phyloP scores from a whole-genome alignment of 1,140 invertebrate species.

The Drosophila nannoptera region DNA sequence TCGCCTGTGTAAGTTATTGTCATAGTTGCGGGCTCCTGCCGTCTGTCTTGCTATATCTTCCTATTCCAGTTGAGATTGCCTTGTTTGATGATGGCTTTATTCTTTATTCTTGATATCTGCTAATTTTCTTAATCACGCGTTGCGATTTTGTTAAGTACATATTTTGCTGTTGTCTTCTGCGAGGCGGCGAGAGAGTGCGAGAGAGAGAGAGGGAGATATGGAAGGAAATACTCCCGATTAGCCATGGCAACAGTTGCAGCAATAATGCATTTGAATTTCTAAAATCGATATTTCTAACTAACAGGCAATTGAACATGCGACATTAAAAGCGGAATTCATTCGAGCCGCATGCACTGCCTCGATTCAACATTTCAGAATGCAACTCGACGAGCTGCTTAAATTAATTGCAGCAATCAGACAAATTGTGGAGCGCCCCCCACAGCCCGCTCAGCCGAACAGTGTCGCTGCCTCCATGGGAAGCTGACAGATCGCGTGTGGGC shows the following conservation, averaged over 20 bases:
- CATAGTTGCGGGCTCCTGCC: conserved; percentile 81
- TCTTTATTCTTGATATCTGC: conserved; percentile 4
- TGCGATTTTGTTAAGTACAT: conserved; percentile 31
- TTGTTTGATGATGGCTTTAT: conserved; percentile 24
- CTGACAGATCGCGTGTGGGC: conserved; percentile 60
- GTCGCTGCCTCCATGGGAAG: background rate
- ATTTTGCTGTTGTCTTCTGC: conserved; percentile 32
- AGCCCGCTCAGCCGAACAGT: conserved; percentile 2
- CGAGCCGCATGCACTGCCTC: conserved; percentile 45
- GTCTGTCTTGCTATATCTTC: conserved; percentile 26
- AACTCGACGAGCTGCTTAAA: conserved; percentile 43
- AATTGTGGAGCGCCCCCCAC: conserved; percentile 21
- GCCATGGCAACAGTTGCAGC: conserved; percentile 7
- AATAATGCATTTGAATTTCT: conserved; percentile 53
- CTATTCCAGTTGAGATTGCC: conserved; percentile 28
- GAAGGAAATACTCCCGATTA: background rate
- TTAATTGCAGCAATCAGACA: conserved; percentile 69
- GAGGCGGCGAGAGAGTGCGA: background rate
- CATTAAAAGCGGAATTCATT: conserved; percentile 46
- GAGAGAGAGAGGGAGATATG: conserved; percentile 3
- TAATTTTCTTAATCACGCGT: conserved; percentile 33
- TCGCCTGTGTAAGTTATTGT: conserved; percentile 93
- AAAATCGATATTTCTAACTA: conserved; percentile 59
- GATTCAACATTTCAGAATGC: conserved; percentile 50
- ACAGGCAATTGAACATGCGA: conserved; percentile 56